These are phyloP conservation scores for Schizopygopsis pylzovi DNA, from an alignment of 2,797 vertebrate species.

Conservation along the genomic window DNA sequence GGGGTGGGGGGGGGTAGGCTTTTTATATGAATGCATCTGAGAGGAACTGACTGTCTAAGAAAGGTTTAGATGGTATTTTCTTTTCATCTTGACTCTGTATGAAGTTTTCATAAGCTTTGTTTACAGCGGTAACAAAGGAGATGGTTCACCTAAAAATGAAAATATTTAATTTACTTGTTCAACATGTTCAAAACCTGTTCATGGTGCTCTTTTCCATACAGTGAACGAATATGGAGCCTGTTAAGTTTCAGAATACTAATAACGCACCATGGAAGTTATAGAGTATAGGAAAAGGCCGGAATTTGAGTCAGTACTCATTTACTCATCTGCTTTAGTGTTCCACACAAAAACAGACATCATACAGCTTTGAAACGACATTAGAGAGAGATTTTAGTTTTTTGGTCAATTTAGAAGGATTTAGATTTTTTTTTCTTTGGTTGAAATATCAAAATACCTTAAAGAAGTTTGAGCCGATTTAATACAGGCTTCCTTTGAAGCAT, in stretches of 20 bases:
- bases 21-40: no score
- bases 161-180: not conserved
- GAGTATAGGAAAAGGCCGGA: not conserved
- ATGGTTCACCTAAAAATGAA: no score
- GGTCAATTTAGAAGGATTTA: not conserved
- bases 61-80: no score
- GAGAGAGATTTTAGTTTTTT: not conserved
- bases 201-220: not conserved
- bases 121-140: no score
- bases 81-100: no score
- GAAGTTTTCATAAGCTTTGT: no score
- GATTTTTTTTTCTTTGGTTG: not conserved
- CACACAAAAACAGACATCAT: not conserved
- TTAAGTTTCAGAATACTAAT: not conserved
- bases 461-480: not conserved
- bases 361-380: not conserved
- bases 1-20: no score
- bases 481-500: not conserved
- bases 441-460: not conserved
- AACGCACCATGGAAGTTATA: not conserved
- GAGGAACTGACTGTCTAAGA: no score
- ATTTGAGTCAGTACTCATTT: not conserved
- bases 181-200: not conserved
- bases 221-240: not conserved
- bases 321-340: conserved; percentile 1